phyloP scores from a whole-genome alignment of 1,140 invertebrate genomes.

The Scylla paramamosain region DNA sequence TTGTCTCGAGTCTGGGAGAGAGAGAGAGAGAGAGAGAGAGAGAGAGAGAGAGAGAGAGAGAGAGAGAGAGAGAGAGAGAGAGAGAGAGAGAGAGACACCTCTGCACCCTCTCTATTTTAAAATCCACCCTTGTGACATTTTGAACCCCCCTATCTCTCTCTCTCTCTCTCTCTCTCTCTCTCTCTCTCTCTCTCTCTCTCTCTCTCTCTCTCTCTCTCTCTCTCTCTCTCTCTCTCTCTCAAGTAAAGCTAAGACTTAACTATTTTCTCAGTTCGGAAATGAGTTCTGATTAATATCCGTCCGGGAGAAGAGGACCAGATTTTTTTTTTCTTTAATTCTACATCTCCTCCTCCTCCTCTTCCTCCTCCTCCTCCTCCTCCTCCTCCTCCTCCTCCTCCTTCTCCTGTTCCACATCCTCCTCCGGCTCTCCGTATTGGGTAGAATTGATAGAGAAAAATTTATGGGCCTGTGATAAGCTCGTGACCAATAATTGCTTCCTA shows the following conservation, averaged over 20 bases:
- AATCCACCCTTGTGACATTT: not conserved
- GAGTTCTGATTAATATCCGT: constrained; percentile 16
- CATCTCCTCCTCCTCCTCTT: constrained; percentile 34
- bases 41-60: constrained; percentile 18
- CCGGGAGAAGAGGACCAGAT: not conserved
- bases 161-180: constrained; percentile 1
- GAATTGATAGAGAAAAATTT: constrained; percentile 17
- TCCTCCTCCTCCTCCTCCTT: not conserved
- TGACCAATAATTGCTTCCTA: constrained; percentile 50
- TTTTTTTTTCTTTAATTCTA: constrained; percentile 9
- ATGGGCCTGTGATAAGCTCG: constrained; percentile 10
- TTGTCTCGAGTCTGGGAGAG: not conserved
- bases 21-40: not conserved
- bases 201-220: constrained; percentile 7
- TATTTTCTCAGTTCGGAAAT: not conserved
- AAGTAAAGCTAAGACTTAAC: not conserved
- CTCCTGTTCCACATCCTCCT: not conserved
- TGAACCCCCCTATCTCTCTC: not conserved
- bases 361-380: not conserved
- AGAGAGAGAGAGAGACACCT: not conserved
- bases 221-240: constrained; percentile 27
- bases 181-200: not conserved
- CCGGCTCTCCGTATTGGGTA: constrained; percentile 28
- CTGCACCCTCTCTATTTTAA: constrained; percentile 1
- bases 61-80: not conserved